These are phyloP conservation scores for Hirudinaria manillensis DNA, from an alignment of 2,888 invertebrate species.

Conservation along the genomic window DNA sequence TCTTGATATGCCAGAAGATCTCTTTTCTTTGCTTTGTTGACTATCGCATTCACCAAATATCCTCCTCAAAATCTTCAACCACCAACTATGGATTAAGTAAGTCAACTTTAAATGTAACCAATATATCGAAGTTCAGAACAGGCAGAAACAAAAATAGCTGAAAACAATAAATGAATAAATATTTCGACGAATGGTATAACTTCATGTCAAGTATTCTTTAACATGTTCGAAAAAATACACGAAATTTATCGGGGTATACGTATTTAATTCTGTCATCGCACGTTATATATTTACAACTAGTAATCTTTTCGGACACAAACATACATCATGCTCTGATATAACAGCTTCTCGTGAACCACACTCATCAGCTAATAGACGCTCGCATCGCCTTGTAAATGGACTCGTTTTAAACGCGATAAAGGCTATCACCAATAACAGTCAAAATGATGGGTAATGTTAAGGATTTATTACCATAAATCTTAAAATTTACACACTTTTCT, in stretches of 20 bases:
- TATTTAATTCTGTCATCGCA: too few relatives aligned
- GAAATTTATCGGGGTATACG: neutral
- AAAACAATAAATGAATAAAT: slow-evolving; percentile 1
- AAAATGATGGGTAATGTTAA: too few relatives aligned
- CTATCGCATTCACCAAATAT: neutral
- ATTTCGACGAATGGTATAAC: neutral
- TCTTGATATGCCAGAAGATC: slow-evolving; percentile 47
- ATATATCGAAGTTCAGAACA: neutral
- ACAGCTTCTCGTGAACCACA: too few relatives aligned
- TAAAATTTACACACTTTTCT: too few relatives aligned
- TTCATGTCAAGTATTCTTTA: neutral
- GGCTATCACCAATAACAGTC: too few relatives aligned
- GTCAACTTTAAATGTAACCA: neutral
- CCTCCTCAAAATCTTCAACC: neutral
- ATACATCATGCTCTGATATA: too few relatives aligned
- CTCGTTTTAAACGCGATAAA: neutral
- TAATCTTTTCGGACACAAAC: too few relatives aligned
- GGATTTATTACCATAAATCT: too few relatives aligned
- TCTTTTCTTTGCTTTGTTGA: slow-evolving; percentile 35
- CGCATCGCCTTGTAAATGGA: too few relatives aligned
- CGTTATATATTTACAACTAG: too few relatives aligned
- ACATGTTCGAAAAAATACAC: neutral
- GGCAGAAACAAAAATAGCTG: neutral
- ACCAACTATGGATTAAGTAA: neutral
- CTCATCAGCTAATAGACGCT: too few relatives aligned